Conservation (phyloP, 2,888 invertebrate genomes). For the Ariolimax columbianus region DNA sequence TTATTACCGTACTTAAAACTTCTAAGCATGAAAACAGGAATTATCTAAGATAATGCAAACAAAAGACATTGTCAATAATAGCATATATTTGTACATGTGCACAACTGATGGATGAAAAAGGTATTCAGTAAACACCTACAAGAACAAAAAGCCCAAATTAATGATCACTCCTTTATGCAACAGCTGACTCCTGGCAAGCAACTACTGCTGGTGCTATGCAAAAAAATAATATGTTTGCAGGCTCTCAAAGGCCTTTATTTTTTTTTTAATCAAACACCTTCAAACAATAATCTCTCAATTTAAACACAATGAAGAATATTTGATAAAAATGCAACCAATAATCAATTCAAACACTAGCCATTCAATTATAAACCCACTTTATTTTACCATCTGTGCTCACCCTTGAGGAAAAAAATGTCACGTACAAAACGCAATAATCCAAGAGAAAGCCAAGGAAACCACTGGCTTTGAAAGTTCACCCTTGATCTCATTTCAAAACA, state of each 20-base stretch:
- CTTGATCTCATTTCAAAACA: too few species aligned
- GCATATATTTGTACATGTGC: constrained; percentile 39
- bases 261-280: too few species aligned
- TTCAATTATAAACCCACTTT: not conserved
- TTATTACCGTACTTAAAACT: not conserved
- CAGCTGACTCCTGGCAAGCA: not conserved
- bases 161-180: not conserved
- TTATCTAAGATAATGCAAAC: constrained; percentile 6
- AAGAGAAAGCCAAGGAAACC: not conserved
- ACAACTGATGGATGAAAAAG: constrained; percentile 18
- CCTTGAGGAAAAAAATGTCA: not conserved
- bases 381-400: not conserved
- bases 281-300: too few species aligned
- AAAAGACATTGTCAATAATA: constrained; percentile 18
- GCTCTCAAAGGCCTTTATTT: too few species aligned
- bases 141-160: not conserved
- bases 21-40: not conserved
- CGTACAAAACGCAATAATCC: not conserved
- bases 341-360: not conserved
- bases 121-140: not conserved
- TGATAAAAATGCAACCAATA: not conserved
- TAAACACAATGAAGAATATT: not conserved
- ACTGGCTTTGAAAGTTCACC: too few species aligned
- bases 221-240: too few species aligned
- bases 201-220: not conserved